Base-by-base conservation (phyloP, 2,888 invertebrate genomes). In the Smittia sp. region DNA sequence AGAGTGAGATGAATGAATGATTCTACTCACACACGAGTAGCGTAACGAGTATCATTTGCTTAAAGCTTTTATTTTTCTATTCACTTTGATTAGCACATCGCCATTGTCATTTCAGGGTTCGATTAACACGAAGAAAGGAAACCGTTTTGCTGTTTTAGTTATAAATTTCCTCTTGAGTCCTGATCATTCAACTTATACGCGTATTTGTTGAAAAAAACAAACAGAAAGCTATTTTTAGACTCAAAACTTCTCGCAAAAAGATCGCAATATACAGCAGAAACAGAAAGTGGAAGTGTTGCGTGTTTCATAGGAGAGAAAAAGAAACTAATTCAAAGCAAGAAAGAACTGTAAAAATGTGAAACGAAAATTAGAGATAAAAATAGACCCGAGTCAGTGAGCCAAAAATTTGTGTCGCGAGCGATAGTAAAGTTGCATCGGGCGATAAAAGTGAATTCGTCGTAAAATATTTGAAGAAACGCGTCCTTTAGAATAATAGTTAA, bases 1-100 rank as follows among this genome's bases (percentile, higher is more conserved):
- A 68, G 67, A 67, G 46, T 24, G 46, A 68, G 32, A 66, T 66
- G 66, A 66, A 38, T n/a, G 63, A 25, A 63, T 63, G 63, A 63
- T n/a, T 46, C 52, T 46, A 46, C 52, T 15, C 52, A 46, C 15
- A 15, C 25, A 63, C 22, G 25, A 22, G n/a, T 25, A 63, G 15
- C 22, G 24, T 25, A 24, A 15, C 63, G 25, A 25, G 63, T 25
- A 11, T 9, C 22, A 25, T 13, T 25, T 24, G 24, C 22, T 20
- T n/a, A 22, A 63, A 13, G 24, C 3, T 24, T 24, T 25, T 24
- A 18, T 22, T 6, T 20, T 24, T n/a, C 24, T 62, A 6, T 62
- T 62, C 24, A 18, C 18, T 11, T 22, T 62, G 20, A 4, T 22
- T 24, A 62, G 24, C 7, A 9, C 18, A 13, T 62, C 24, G 20